These are phyloP conservation scores for Aptenodytes forsteri DNA, from an alignment of 2,113 vertebrate genomes.

Conservation along the genomic window DNA sequence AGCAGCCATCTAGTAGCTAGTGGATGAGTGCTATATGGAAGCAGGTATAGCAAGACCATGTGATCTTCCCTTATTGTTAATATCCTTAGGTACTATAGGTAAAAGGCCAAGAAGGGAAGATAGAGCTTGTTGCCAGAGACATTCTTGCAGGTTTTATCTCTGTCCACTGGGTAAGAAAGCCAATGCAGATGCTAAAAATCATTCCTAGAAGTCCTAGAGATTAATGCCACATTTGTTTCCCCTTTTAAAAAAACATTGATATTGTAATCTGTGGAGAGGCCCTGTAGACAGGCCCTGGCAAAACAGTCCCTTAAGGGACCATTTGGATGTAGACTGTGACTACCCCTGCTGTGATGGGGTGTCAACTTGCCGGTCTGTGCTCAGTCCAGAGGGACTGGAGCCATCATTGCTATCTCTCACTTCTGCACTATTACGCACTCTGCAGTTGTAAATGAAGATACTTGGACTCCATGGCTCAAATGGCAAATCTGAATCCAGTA, in stretches of 20 bases:
- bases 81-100: neutral
- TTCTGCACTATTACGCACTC: neutral
- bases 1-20: neutral
- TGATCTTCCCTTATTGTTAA: neutral
- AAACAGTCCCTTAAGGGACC: neutral
- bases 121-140: neutral
- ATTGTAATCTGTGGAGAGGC: neutral
- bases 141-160: neutral
- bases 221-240: neutral
- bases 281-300: neutral
- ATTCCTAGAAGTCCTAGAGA: neutral
- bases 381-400: neutral
- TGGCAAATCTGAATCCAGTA: neutral
- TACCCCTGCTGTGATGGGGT: neutral
- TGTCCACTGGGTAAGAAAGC: neutral
- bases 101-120: neutral
- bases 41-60: neutral
- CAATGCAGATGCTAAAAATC: neutral
- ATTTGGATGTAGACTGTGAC: neutral
- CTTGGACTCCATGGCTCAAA: neutral
- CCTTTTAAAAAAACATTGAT: neutral
- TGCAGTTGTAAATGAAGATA: neutral
- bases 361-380: neutral
- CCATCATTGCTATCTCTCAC: neutral
- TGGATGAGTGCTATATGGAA: neutral